These are phyloP conservation scores for Paraplagusia blochii DNA, from an alignment of 2,113 vertebrate genomes.

Conservation along the genomic window DNA sequence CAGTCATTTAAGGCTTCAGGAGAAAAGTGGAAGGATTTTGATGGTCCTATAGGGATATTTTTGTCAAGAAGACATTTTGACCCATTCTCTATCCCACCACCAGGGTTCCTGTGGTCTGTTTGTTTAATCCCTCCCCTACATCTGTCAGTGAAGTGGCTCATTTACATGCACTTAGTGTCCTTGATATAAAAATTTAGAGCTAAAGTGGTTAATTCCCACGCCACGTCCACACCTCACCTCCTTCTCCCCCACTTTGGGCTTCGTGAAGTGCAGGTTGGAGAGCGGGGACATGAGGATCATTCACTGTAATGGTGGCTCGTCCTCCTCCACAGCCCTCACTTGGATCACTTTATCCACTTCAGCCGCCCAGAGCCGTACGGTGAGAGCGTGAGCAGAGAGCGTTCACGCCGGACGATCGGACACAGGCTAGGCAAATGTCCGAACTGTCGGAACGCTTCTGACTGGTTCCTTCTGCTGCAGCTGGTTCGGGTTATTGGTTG, in stretches of 20 bases:
- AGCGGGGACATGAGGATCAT: slow-evolving; percentile 67
- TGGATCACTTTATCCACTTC: slow-evolving; percentile 67
- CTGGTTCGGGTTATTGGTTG: slow-evolving; percentile 20
- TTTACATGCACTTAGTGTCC: slow-evolving; percentile 56
- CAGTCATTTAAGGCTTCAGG: too few relatives aligned
- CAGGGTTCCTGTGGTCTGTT: slow-evolving; percentile 39
- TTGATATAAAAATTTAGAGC: slow-evolving; percentile 60
- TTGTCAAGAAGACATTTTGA: too few relatives aligned
- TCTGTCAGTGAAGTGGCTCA: slow-evolving; percentile 59
- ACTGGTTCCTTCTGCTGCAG: slow-evolving; percentile 15
- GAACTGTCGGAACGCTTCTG: slow-evolving; percentile 47
- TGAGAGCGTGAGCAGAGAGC: slow-evolving; percentile 30
- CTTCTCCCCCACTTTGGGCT: slow-evolving; percentile 56
- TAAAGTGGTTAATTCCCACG: slow-evolving; percentile 57
- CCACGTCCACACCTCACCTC: slow-evolving; percentile 60
- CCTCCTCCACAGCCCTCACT: slow-evolving; percentile 67
- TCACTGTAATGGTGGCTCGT: slow-evolving; percentile 62
- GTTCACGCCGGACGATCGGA: slow-evolving; percentile 41
- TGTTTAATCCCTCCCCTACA: slow-evolving; percentile 59
- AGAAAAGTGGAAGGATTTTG: too few relatives aligned
- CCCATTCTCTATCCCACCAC: too few relatives aligned
- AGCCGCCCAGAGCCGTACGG: slow-evolving; percentile 37
- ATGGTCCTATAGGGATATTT: too few relatives aligned
- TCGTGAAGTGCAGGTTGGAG: slow-evolving; percentile 54
- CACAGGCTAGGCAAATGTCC: slow-evolving; percentile 25